These are phyloP conservation scores for Megathymus violae DNA, from an alignment of 1,140 invertebrate genomes.

Conservation along the genomic window DNA sequence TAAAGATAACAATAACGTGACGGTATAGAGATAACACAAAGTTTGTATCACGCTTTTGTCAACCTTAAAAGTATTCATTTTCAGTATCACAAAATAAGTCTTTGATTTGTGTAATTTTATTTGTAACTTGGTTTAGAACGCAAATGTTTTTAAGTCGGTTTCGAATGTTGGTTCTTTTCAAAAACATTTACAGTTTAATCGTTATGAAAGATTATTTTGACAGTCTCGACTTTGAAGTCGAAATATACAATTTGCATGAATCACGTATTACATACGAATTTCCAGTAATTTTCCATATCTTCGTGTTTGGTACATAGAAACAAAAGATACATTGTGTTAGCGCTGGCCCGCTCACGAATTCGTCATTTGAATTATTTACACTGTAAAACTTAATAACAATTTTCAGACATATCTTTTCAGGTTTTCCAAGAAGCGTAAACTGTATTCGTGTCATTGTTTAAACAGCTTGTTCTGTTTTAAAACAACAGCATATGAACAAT, in stretches of 20 bases:
- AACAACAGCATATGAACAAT: constrained; percentile 55
- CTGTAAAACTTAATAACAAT: constrained; percentile 40
- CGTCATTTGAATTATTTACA: constrained; percentile 28
- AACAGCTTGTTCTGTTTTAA: constrained; percentile 47
- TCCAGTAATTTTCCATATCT: background rate
- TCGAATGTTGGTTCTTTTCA: too few relatives aligned
- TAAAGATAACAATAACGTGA: too few relatives aligned
- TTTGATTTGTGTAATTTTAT: too few relatives aligned
- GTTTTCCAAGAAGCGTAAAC: constrained; percentile 45
- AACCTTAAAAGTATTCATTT: background rate
- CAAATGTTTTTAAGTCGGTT: too few relatives aligned
- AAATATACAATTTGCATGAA: too few relatives aligned
- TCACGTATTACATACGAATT: background rate
- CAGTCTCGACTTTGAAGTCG: too few relatives aligned
- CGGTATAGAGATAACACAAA: background rate
- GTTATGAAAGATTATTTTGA: too few relatives aligned
- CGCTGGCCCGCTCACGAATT: background rate
- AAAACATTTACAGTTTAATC: too few relatives aligned
- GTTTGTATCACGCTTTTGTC: too few relatives aligned
- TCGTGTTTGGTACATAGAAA: background rate
- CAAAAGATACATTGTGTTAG: constrained; percentile 10
- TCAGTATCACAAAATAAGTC: too few relatives aligned
- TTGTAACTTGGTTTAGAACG: too few relatives aligned
- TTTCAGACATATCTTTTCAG: constrained; percentile 43
- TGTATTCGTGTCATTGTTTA: constrained; percentile 59